Percentiles rank a stretch among this genome's conserved stretches.
Conservation (phyloP, 2,888 invertebrate species). For the Dorcus parallelipipedus region DNA sequence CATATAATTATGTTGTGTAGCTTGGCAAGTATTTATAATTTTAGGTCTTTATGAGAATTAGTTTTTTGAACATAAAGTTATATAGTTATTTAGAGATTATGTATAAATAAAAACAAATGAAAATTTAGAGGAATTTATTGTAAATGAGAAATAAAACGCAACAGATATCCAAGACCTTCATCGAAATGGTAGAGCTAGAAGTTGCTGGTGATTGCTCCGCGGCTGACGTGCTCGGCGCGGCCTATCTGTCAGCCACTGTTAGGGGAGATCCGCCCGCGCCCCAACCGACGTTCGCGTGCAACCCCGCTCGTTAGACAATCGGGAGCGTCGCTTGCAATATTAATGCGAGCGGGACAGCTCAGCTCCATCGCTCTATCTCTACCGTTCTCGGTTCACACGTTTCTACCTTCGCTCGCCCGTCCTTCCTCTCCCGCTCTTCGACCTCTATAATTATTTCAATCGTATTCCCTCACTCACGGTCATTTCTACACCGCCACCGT, state of each 20-base stretch:
- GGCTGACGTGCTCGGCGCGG: conserved; percentile 28
- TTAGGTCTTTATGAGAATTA: too few species aligned
- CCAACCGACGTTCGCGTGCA: conserved; percentile 32
- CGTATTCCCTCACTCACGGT: conserved; percentile 24
- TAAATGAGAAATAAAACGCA: too few species aligned
- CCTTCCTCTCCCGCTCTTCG: conserved; percentile 13
- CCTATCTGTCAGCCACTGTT: conserved; percentile 38
- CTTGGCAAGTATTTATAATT: too few species aligned
- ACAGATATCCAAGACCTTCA: conserved; percentile 1
- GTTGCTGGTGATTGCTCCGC: conserved; percentile 31
- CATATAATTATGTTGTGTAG: too few species aligned
- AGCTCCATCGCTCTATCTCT: conserved; percentile 19
- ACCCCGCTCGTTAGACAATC: conserved; percentile 44
- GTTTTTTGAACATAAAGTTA: too few species aligned
- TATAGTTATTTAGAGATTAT: too few species aligned
- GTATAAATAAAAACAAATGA: too few species aligned
- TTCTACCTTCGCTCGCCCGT: conserved; percentile 9
- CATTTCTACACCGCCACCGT: conserved; percentile 21
- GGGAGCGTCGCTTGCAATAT: conserved; percentile 45
- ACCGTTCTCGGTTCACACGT: conserved; percentile 16
- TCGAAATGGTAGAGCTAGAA: conserved; percentile 20
- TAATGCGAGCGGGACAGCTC: conserved; percentile 41
- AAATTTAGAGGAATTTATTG: too few species aligned
- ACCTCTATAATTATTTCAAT: conserved; percentile 26
- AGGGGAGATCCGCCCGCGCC: conserved; percentile 23